phyloP scores from a whole-genome alignment of 2,113 vertebrate genomes.

The Corydoras sp. region DNA sequence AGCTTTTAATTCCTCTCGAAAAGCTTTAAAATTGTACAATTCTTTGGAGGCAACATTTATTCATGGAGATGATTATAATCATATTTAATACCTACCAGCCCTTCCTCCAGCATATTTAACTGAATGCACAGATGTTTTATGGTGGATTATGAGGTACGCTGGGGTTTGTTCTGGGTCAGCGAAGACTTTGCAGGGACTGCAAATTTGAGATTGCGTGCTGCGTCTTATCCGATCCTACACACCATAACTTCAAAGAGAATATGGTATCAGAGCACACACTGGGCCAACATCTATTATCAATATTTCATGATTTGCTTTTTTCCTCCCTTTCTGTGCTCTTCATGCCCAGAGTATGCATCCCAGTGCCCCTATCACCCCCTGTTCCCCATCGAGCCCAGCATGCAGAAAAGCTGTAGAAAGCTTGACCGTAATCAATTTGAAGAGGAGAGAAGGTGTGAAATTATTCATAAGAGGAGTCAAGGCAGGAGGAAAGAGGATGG shows the following conservation, averaged over 20 bases:
- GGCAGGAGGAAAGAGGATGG: slow-evolving; percentile 36
- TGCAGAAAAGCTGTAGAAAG: slow-evolving; percentile 55
- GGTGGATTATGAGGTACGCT: slow-evolving; percentile 1
- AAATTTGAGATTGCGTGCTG: slow-evolving; percentile 38
- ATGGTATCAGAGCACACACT: slow-evolving; percentile 52
- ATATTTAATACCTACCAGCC: too few species aligned
- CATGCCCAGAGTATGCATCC: slow-evolving; percentile 45
- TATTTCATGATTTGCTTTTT: slow-evolving; percentile 47
- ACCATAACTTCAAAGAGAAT: slow-evolving; percentile 67
- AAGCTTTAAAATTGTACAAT: too few species aligned
- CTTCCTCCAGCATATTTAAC: neutral
- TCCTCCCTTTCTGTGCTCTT: slow-evolving; percentile 23
- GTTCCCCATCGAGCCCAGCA: slow-evolving; percentile 45
- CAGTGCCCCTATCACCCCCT: slow-evolving; percentile 36
- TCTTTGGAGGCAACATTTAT: too few species aligned
- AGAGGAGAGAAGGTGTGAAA: slow-evolving; percentile 51
- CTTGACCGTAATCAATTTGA: slow-evolving; percentile 68
- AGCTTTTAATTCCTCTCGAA: too few species aligned
- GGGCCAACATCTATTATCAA: slow-evolving; percentile 48
- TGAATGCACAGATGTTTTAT: neutral
- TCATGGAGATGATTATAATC: too few species aligned
- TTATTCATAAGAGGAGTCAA: slow-evolving; percentile 61
- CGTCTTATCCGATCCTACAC: slow-evolving; percentile 38
- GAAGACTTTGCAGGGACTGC: slow-evolving; percentile 22
- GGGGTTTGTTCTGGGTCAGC: slow-evolving; percentile 18